phyloP scores from a whole-genome alignment of 92 coral and sea anemone species.

The Epizoanthus illoricatus region DNA sequence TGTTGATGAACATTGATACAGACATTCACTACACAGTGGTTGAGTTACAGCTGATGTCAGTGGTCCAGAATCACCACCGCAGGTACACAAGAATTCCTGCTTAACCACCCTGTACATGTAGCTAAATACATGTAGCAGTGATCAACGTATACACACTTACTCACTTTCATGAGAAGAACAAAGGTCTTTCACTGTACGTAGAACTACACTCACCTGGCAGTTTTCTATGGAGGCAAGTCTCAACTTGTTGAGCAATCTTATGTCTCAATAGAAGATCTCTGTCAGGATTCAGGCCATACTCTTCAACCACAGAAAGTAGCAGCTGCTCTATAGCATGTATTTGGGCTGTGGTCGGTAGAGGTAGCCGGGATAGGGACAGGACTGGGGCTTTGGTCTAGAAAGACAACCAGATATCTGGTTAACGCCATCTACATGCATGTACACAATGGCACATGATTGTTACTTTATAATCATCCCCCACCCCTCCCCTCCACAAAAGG shows the following conservation, averaged over 20 bases:
- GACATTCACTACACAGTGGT: neutral
- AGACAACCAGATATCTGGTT: too few relatives aligned
- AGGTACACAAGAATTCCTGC: too few relatives aligned
- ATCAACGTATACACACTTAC: neutral
- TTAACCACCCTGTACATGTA: too few relatives aligned
- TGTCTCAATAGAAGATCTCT: conserved; percentile 66
- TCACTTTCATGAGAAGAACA: neutral
- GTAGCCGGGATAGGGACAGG: conserved; percentile 33
- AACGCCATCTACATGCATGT: too few relatives aligned
- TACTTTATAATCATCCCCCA: too few relatives aligned
- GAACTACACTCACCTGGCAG: conserved; percentile 62
- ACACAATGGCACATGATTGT: too few relatives aligned
- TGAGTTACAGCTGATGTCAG: neutral
- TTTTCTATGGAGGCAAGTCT: conserved; percentile 35
- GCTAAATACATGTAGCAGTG: neutral
- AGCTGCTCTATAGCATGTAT: conserved; percentile 62
- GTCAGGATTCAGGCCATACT: conserved; percentile 73
- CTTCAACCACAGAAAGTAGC: conserved; percentile 54
- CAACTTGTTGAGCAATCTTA: conserved; percentile 56
- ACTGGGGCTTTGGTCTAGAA: conserved; percentile 44
- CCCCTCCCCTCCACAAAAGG: too few relatives aligned
- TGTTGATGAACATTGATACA: too few relatives aligned
- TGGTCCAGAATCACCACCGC: too few relatives aligned
- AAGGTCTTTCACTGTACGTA: too few relatives aligned
- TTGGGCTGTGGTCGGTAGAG: conserved; percentile 61